These are phyloP conservation scores for Escarpia spicata DNA, from an alignment of 2,888 invertebrate genomes.

Conservation along the genomic window DNA sequence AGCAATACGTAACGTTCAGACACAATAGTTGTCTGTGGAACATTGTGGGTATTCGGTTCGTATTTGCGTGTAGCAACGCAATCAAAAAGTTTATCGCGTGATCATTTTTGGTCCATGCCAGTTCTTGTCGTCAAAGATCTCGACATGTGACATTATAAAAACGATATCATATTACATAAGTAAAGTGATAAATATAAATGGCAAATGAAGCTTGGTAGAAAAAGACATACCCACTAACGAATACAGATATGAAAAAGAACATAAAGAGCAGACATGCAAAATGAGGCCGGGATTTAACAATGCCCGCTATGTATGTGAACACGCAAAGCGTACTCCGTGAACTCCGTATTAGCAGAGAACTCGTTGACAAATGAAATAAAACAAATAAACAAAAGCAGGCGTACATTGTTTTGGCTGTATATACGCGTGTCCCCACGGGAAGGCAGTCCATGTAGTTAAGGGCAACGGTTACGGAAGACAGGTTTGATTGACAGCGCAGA, in stretches of 20 bases:
- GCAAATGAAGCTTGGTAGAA: background rate
- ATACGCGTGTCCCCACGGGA: background rate
- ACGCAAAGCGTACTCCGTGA: background rate
- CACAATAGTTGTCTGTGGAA: background rate
- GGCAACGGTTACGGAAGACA: background rate
- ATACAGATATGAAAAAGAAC: background rate
- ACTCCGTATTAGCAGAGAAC: background rate
- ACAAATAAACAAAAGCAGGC: background rate
- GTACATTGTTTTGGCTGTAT: background rate
- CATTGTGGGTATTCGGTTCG: background rate
- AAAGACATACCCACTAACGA: background rate
- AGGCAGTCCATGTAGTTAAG: background rate
- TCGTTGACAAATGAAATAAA: background rate
- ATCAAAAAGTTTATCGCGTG: background rate
- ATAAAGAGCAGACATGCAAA: background rate
- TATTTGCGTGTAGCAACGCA: background rate
- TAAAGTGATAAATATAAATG: background rate
- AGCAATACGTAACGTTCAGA: background rate
- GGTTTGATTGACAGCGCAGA: background rate
- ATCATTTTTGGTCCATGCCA: background rate
- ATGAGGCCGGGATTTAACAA: background rate
- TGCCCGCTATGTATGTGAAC: background rate
- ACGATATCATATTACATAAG: background rate
- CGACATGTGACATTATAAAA: background rate
- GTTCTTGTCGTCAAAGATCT: background rate